Conservation (phyloP, 2,888 invertebrate genomes). For the Malthinus seriepunctatus region DNA sequence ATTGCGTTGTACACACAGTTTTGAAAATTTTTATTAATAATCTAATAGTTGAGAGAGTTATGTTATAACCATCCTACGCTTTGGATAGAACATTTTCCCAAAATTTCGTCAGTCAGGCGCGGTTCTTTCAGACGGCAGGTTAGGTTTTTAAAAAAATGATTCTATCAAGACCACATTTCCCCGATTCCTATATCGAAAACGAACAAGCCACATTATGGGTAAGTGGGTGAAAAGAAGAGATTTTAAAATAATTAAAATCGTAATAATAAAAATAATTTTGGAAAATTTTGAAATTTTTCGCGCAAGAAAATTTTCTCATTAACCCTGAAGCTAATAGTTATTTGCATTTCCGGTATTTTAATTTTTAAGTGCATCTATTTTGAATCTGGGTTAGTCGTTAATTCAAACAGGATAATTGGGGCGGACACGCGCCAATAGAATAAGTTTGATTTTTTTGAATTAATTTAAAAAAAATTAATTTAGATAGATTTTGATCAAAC, state of each 20-base stretch:
- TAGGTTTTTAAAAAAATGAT: conserved; percentile 41
- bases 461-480: too few relatives aligned
- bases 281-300: too few relatives aligned
- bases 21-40: too few relatives aligned
- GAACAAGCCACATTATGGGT: conserved; percentile 52
- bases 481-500: too few relatives aligned
- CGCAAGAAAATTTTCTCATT: too few relatives aligned
- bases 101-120: conserved; percentile 42
- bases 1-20: too few relatives aligned
- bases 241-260: not conserved
- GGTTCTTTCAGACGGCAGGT: conserved; percentile 42
- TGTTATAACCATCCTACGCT: conserved; percentile 5
- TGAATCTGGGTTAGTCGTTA: conserved; percentile 9
- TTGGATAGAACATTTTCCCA: conserved; percentile 39
- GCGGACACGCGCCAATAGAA: too few relatives aligned
- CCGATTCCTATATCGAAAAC: conserved; percentile 44
- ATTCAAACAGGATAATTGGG: too few relatives aligned
- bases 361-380: conserved; percentile 13
- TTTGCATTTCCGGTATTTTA: conserved; percentile 14
- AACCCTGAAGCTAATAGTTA: not conserved
- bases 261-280: not conserved
- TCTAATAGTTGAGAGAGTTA: not conserved
- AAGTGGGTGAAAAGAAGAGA: conserved; percentile 33
- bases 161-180: conserved; percentile 42
- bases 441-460: too few relatives aligned